phyloP scores from a whole-genome alignment of 2,113 vertebrate genomes.

The Strix aluco region DNA sequence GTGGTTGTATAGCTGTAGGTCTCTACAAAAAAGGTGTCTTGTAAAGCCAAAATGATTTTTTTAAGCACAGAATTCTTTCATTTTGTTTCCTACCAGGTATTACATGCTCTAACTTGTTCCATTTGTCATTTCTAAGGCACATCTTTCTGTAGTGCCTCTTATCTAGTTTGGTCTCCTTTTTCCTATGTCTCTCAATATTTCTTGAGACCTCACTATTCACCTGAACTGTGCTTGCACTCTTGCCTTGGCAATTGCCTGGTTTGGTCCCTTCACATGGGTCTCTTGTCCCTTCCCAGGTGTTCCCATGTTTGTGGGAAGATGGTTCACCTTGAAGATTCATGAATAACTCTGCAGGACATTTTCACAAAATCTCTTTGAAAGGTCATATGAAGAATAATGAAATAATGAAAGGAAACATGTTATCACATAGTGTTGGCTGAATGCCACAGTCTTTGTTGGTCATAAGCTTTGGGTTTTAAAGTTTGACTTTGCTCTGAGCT shows the following conservation, averaged over 20 bases:
- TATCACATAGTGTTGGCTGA: neutral
- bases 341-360: neutral
- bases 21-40: neutral
- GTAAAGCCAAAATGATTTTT: too few relatives aligned
- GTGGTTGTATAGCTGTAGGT: neutral
- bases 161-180: neutral
- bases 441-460: neutral
- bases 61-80: neutral
- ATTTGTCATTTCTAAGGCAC: neutral
- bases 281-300: neutral
- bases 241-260: neutral
- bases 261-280: neutral
- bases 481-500: neutral
- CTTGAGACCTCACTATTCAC: neutral
- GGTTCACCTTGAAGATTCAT: neutral
- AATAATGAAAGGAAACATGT: neutral
- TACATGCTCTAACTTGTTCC: neutral
- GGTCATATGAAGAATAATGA: neutral
- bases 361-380: neutral
- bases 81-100: neutral
- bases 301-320: neutral
- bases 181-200: neutral
- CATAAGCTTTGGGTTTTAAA: neutral
- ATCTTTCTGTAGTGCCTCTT: neutral
- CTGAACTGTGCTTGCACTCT: neutral